These are phyloP conservation scores for Euzophera pinguis DNA, from an alignment of 2,888 invertebrate species.

Conservation along the genomic window DNA sequence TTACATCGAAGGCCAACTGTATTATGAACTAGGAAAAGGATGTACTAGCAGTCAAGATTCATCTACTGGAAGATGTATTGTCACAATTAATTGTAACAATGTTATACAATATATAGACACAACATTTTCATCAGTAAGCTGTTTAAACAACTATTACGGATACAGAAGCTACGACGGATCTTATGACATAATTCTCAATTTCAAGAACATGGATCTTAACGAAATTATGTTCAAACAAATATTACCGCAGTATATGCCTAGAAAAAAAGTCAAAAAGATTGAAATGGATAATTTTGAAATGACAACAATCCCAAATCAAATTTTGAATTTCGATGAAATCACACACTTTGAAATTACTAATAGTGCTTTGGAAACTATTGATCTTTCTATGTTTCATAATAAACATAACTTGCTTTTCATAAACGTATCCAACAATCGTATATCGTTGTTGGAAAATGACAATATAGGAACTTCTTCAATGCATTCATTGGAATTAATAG, in stretches of 20 bases:
- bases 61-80: not conserved
- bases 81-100: not conserved
- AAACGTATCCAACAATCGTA: slow-evolving; percentile 15
- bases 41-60: not conserved
- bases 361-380: not conserved
- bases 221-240: not conserved
- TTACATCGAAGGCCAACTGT: not conserved
- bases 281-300: not conserved
- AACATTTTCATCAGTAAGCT: not conserved
- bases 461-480: not conserved
- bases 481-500: slow-evolving; percentile 11
- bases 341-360: not conserved
- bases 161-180: not conserved
- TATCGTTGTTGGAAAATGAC: slow-evolving; percentile 6
- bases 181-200: not conserved
- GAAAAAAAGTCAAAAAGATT: not conserved
- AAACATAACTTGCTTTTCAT: not conserved
- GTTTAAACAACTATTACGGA: not conserved
- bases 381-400: not conserved
- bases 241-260: not conserved
- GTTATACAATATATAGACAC: not conserved
- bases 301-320: not conserved
- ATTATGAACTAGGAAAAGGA: not conserved
- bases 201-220: not conserved
- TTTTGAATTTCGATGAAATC: not conserved